Evolutionary conservation across 2,797 vertebrate species (phyloP).

Genomic region (Hyperoplus lanceolatus): DNA sequence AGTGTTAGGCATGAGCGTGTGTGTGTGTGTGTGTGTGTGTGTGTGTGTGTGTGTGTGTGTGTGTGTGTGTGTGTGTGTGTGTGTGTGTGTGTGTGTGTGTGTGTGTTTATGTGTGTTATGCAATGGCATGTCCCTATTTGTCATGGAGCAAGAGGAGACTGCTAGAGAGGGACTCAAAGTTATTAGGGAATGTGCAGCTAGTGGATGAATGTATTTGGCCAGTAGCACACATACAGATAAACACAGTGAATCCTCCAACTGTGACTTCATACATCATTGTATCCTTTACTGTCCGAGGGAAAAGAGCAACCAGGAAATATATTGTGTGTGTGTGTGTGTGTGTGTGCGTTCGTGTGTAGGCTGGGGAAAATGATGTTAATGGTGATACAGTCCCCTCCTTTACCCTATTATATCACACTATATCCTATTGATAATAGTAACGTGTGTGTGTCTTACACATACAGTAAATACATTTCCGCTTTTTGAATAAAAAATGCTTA

Average conservation of each 20-base stretch:
- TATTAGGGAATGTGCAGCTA: background rate
- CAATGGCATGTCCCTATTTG: background rate
- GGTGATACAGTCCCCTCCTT: constrained; percentile 1
- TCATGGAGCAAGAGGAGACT: background rate
- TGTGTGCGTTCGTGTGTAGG: no score
- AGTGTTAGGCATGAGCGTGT: no score
- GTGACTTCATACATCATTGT: constrained; percentile 38
- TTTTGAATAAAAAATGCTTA: background rate
- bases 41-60: background rate
- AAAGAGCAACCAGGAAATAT: constrained; percentile 33
- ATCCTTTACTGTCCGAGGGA: constrained; percentile 35
- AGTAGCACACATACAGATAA: background rate
- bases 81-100: background rate
- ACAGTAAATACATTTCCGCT: background rate
- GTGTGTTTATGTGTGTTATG: constrained; percentile 10
- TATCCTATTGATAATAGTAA: background rate
- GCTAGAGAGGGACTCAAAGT: background rate
- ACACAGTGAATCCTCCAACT: constrained; percentile 16
- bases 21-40: background rate
- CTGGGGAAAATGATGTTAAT: constrained; percentile 13
- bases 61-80: background rate
- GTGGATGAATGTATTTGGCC: background rate
- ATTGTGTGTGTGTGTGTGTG: constrained; percentile 8
- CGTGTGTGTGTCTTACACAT: background rate
- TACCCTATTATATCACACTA: constrained; percentile 8